Evolutionary conservation across 2,797 vertebrate genomes (phyloP).

Genomic region (Gallinago stenura): DNA sequence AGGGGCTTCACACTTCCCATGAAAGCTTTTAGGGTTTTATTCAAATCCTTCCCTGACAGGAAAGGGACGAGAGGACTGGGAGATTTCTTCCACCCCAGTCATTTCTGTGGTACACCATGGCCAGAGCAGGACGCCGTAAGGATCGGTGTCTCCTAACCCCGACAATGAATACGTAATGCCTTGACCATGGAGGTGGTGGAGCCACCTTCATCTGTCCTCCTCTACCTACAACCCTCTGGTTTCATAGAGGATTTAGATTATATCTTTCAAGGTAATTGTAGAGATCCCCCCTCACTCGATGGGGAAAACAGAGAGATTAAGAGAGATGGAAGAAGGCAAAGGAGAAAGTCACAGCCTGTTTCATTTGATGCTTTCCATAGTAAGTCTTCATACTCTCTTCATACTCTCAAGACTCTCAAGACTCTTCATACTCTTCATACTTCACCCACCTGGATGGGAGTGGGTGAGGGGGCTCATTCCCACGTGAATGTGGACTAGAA

Average conservation of each 20-base stretch:
- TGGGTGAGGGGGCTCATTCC: neutral
- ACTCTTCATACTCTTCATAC: neutral
- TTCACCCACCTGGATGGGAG: neutral
- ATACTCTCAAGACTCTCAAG: neutral
- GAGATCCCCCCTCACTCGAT: neutral
- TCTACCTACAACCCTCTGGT: neutral
- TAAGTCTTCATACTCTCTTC: neutral
- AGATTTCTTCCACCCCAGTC: neutral
- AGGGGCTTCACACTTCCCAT: constrained; percentile 8
- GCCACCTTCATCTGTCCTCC: neutral
- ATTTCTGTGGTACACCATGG: neutral
- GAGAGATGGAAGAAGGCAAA: neutral
- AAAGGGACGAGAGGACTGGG: neutral
- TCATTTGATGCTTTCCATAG: neutral
- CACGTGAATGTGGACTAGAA: neutral
- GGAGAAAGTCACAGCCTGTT: neutral
- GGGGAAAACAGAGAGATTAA: neutral
- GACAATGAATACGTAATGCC: neutral
- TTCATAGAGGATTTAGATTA: neutral
- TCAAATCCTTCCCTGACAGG: constrained; percentile 48
- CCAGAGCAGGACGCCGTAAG: neutral
- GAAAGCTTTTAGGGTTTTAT: constrained; percentile 58
- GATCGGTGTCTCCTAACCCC: neutral
- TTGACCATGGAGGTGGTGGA: neutral
- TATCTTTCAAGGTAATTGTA: neutral